These are phyloP conservation scores for Onthophagus taurus DNA, from an alignment of 1,140 invertebrate genomes.

Conservation along the genomic window DNA sequence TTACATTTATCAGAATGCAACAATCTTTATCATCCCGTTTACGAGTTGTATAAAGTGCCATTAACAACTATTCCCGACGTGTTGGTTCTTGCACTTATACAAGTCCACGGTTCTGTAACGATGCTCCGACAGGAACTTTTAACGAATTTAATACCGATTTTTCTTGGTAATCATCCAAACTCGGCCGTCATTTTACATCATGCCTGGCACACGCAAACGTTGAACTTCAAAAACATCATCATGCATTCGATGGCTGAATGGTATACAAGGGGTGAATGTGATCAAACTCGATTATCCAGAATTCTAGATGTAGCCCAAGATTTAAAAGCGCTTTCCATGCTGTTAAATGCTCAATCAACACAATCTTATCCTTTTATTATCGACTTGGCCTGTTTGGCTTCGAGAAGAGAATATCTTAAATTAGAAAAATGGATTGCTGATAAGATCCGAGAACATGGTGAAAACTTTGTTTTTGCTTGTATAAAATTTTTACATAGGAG, in stretches of 20 bases:
- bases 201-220: constrained; percentile 78
- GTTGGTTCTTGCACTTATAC: constrained; percentile 74
- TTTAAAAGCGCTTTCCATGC: constrained; percentile 83
- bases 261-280: constrained; percentile 85
- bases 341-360: constrained; percentile 86
- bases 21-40: constrained; percentile 69
- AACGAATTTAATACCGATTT: constrained; percentile 77
- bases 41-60: constrained; percentile 88
- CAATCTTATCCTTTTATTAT: constrained; percentile 94
- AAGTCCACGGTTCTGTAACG: constrained; percentile 69
- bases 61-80: constrained; percentile 90
- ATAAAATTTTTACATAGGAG: constrained; percentile 78
- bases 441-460: constrained; percentile 92
- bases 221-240: constrained; percentile 71
- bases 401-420: constrained; percentile 92
- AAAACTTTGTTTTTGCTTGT: constrained; percentile 73
- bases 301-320: constrained; percentile 97
- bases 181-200: constrained; percentile 86
- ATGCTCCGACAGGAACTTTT: constrained; percentile 75
- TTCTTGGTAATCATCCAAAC: constrained; percentile 90
- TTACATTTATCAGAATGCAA: constrained; percentile 80
- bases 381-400: constrained; percentile 93
- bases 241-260: constrained; percentile 97
- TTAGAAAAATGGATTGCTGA: constrained; percentile 96
- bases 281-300: constrained; percentile 84